Percentiles rank a stretch among this genome's conserved stretches.
Conservation (phyloP, 2,888 invertebrate species). For the Synanthedon andrenaeformis region DNA sequence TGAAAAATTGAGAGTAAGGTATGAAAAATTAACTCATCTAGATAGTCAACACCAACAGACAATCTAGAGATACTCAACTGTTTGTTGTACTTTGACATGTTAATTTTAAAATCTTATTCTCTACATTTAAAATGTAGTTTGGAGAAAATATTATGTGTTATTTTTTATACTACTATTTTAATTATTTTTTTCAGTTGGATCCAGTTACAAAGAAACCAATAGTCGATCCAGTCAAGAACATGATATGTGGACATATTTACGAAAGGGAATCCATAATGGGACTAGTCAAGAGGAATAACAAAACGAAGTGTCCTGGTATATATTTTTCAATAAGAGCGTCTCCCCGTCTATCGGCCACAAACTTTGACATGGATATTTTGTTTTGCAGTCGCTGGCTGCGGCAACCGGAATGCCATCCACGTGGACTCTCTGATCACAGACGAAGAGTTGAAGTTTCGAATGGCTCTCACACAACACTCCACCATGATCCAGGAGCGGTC, state of each 20-base stretch:
- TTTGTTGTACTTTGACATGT: too few relatives aligned
- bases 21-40: too few relatives aligned
- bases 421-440: constrained; percentile 38
- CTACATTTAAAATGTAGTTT: too few relatives aligned
- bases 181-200: constrained; percentile 39
- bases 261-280: constrained; percentile 53
- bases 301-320: constrained; percentile 51
- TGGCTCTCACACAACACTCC: constrained; percentile 39
- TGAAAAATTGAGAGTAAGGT: too few relatives aligned
- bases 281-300: constrained; percentile 37
- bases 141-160: too few relatives aligned
- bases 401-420: constrained; percentile 40
- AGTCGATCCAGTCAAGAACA: constrained; percentile 60
- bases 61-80: too few relatives aligned
- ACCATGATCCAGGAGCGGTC: constrained; percentile 41
- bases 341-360: too few relatives aligned
- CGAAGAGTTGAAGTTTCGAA: constrained; percentile 45
- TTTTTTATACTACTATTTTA: too few relatives aligned
- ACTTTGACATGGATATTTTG: too few relatives aligned
- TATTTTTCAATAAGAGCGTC: too few relatives aligned
- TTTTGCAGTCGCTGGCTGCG: constrained; percentile 55
- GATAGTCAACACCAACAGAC: too few relatives aligned
- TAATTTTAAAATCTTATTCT: too few relatives aligned
- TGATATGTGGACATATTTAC: constrained; percentile 59
- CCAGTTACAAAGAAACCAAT: constrained; percentile 62